Percentiles rank a stretch among this genome's conserved stretches.
phyloP scores from a whole-genome alignment of 1,140 invertebrate genomes.

The Procambarus clarkii region DNA sequence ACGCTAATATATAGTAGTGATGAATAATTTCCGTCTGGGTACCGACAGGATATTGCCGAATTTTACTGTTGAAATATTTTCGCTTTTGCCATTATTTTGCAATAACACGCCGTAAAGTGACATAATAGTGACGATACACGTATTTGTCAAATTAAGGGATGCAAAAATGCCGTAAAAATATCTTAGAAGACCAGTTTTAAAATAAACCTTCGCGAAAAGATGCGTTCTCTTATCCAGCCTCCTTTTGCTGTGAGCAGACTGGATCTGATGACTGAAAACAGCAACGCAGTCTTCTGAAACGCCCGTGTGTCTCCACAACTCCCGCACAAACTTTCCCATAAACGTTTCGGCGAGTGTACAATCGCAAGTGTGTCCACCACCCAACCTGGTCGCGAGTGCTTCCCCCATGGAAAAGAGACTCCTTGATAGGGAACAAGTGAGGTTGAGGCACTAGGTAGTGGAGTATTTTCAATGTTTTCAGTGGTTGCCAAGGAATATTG shows the following conservation, averaged over 20 bases:
- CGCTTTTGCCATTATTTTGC: conserved; percentile 4
- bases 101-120: not conserved
- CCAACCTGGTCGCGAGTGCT: not conserved
- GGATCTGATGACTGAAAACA: conserved; percentile 64
- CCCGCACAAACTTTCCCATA: conserved; percentile 27
- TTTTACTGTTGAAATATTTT: conserved; percentile 56
- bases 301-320: conserved; percentile 51
- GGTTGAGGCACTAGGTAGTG: conserved; percentile 21
- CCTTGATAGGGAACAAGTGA: not conserved
- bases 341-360: not conserved
- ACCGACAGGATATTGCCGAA: conserved; percentile 61
- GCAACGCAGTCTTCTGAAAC: conserved; percentile 65
- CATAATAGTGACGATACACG: not conserved
- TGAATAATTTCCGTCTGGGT: conserved; percentile 66
- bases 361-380: not conserved
- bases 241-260: conserved; percentile 65
- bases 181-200: conserved; percentile 15
- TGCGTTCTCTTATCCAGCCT: conserved; percentile 61
- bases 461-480: conserved; percentile 54
- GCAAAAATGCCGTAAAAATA: not conserved
- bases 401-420: not conserved
- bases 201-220: conserved; percentile 48
- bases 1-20: conserved; percentile 50
- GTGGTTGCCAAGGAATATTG: conserved; percentile 51
- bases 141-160: conserved; percentile 15